Base-by-base conservation (phyloP, 1,140 invertebrate genomes). In the Trinorchestia longiramus region DNA sequence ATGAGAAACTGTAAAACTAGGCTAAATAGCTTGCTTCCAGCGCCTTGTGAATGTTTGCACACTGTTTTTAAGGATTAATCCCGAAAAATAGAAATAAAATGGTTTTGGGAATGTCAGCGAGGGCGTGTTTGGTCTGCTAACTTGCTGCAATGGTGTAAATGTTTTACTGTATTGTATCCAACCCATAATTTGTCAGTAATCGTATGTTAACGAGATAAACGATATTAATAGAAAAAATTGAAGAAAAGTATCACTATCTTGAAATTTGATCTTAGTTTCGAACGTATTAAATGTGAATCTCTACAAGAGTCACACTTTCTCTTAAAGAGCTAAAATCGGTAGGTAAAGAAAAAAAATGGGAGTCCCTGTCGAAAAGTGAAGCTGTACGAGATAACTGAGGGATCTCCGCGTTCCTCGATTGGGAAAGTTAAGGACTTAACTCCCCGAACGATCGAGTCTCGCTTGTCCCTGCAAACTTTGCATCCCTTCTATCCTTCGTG, bases 361-460 rank as follows among this genome's bases (percentile, higher is more conserved):
- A 77, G 36, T 1, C 62, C 62, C 62, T 91, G 41, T 36, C 19
- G 3, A 42, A 91, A 91, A 28, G 88, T 11, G 88, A 91, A 44
- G 41, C 43, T 91, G 41, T 43, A 17, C 88, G 41, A 41, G 43
- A 44, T 91, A 91, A 91, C 88, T 91, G 41, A 11, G 88, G 88
- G 8, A 42, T 91, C 41, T 28, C 41, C 43, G 88, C 41, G 88
- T 43, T 91, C 28, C 88, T 91, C 88, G 88, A 91, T 91, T 42
- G 88, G 41, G 6, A 91, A 91, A 91, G 88, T 91, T 91, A 91
- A 41, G 15, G 88, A 42, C 43, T 23, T 42, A 91, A 91, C 88
- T 43, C 88, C 88, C 41, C 88, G 43, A 91, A 91, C 88, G 88
- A 91, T 91, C 88, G 88, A 91, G 88, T 42, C 41, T 91, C 88